A percentile compares a stretch with the other conserved stretches of the same genome.
Conservation (phyloP, 2,113 vertebrate species). For the Chionodraco myersi region DNA sequence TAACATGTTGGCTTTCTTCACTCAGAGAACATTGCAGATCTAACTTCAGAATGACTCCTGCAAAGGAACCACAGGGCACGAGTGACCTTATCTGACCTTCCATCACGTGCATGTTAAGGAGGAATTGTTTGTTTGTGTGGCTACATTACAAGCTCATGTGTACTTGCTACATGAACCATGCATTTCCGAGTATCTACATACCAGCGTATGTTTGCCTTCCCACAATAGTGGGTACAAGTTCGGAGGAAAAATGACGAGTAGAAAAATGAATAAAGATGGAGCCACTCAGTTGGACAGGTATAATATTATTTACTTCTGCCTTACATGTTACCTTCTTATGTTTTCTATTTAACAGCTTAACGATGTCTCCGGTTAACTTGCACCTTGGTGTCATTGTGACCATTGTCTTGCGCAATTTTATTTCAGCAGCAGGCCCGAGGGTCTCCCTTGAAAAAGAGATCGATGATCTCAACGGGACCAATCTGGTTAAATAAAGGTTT, state of each 20-base stretch:
- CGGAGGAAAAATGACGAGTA: not conserved
- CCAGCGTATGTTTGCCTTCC: not conserved
- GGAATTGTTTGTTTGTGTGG: not conserved
- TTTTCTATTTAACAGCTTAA: too few relatives aligned
- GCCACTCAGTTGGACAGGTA: not conserved
- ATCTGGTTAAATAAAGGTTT: too few relatives aligned
- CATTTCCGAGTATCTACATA: conserved; percentile 5
- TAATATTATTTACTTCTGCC: too few relatives aligned
- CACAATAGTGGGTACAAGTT: not conserved
- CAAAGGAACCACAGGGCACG: not conserved
- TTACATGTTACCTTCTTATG: too few relatives aligned
- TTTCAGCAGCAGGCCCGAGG: too few relatives aligned
- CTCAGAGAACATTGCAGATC: not conserved
- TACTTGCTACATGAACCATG: not conserved
- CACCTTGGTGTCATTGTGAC: too few relatives aligned
- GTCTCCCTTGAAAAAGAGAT: too few relatives aligned
- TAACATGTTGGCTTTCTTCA: not conserved
- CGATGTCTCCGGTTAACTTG: too few relatives aligned
- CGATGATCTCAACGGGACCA: too few relatives aligned
- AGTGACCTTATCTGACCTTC: not conserved
- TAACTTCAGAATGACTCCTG: not conserved
- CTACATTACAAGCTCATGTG: not conserved
- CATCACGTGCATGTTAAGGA: not conserved
- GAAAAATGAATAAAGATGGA: not conserved
- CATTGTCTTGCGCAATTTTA: too few relatives aligned